Conservation (phyloP, 92 coral and sea anemone species). For the Zoanthus sansibaricus region DNA sequence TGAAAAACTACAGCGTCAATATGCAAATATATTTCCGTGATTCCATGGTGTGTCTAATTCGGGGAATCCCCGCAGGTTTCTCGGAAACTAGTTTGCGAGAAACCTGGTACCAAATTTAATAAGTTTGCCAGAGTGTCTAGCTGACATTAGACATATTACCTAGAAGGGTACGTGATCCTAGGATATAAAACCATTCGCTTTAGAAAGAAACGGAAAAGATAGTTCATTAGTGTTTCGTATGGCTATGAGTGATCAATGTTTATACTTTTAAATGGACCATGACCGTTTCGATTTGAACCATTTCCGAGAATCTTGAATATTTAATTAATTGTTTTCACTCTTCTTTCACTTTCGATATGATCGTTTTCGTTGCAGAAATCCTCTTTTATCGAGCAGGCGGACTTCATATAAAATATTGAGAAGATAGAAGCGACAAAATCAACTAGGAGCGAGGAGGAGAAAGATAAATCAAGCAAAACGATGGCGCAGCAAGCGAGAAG, state of each 20-base stretch:
- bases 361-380: background rate
- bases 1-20: background rate
- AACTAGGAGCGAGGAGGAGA: background rate
- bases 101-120: background rate
- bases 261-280: background rate
- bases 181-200: background rate
- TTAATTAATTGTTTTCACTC: slow-evolving; percentile 14
- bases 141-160: background rate
- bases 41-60: background rate
- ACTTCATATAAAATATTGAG: background rate
- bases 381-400: background rate
- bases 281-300: background rate
- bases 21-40: background rate
- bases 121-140: too few relatives aligned
- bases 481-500: slow-evolving; percentile 21
- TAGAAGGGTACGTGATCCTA: background rate
- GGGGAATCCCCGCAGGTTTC: slow-evolving; percentile 52
- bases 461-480: background rate
- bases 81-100: slow-evolving; percentile 7
- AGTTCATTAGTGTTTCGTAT: background rate
- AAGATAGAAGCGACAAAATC: slow-evolving; percentile 5
- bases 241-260: background rate
- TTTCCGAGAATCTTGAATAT: slow-evolving; percentile 38
- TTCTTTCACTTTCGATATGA: slow-evolving; percentile 17
- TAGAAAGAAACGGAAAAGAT: background rate